A percentile compares a stretch with the other conserved stretches of the same genome.
These are phyloP conservation scores for Hedychridium roseum DNA, from an alignment of 2,888 invertebrate species.

Conservation along the genomic window DNA sequence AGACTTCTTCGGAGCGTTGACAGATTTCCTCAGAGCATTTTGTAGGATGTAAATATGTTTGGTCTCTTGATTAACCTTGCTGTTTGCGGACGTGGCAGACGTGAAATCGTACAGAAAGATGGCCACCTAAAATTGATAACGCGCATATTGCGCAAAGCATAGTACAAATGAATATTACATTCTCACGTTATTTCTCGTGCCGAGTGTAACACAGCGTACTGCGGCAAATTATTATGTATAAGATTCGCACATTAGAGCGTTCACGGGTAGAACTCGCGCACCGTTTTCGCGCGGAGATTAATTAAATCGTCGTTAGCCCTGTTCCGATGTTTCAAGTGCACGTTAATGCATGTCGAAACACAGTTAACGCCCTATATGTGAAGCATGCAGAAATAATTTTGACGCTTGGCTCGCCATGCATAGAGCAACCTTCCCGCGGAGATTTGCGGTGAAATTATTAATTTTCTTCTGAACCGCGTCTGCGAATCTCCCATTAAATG, in stretches of 20 bases:
- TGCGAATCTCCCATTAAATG: slow-evolving; percentile 39
- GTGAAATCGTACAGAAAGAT: slow-evolving; percentile 60
- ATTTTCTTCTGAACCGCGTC: slow-evolving; percentile 25
- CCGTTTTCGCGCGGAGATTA: slow-evolving; percentile 17
- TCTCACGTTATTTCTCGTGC: too few species aligned
- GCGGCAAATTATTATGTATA: too few species aligned
- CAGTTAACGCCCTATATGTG: slow-evolving; percentile 60
- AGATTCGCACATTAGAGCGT: background rate
- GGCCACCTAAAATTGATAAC: slow-evolving; percentile 50
- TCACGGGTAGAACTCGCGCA: background rate
- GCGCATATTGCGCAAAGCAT: too few species aligned
- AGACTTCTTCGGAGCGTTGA: slow-evolving; percentile 30
- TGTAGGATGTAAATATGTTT: slow-evolving; percentile 58
- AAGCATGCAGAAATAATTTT: slow-evolving; percentile 53
- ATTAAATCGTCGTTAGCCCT: slow-evolving; percentile 31
- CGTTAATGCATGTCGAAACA: slow-evolving; percentile 48
- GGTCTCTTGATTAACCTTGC: slow-evolving; percentile 55
- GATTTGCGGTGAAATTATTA: slow-evolving; percentile 49
- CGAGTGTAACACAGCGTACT: too few species aligned
- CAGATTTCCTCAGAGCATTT: slow-evolving; percentile 48
- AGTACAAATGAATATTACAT: too few species aligned
- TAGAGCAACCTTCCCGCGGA: slow-evolving; percentile 24
- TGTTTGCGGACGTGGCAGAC: slow-evolving; percentile 51
- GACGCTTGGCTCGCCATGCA: slow-evolving; percentile 54
- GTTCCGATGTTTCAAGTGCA: slow-evolving; percentile 12